Evolutionary conservation across 2,113 vertebrate species (phyloP), one percentile per base, ranked within the genome.

Genomic region (Barbus barbus): DNA sequence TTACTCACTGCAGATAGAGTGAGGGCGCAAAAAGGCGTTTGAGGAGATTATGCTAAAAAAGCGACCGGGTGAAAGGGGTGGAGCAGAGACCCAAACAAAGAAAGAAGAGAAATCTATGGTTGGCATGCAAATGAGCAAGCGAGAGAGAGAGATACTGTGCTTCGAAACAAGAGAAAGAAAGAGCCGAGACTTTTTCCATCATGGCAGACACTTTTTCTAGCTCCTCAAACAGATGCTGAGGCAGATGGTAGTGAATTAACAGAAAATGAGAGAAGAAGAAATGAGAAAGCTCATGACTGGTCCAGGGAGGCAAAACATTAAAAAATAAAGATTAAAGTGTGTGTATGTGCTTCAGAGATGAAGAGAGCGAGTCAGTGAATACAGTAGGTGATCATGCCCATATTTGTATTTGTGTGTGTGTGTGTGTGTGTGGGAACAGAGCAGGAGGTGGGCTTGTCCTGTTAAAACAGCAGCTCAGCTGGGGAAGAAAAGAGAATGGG

Each of bases 241-340:
- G 97, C 97, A 99, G 98, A 99, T 99, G 98, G 98, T 94, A 93
- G 96, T 94, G 97, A 99, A 99, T 99, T 98, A 98, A 96, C 97
- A 97, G 97, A 98, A 98, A 97, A 99, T 97, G 96, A 96, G 96
- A 96, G 96, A 97, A 96, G 96, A 97, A 98, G 96, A 93, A 98
- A 97, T 97, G 96, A 96, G 96, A 96, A 97, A 95, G 96, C 96
- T 96, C 95, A 96, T 96, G 98, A 98, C 96, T 95, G 96, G 97
- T 98, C 98, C 97, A 94, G 95, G 96, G 97, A 99, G 97, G 97
- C 95, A 96, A 96, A 95, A 97, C 98, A 98, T 98, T 98, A 97
- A 98, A 97, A 97, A 96, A 96, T 96, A 96, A 96, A 96, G 96
- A 96, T 96, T 96, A 95, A 96, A 94, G 77, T 85, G 87, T 81